Conservation (phyloP, 2,888 invertebrate species). For the Drosophila colorata region DNA sequence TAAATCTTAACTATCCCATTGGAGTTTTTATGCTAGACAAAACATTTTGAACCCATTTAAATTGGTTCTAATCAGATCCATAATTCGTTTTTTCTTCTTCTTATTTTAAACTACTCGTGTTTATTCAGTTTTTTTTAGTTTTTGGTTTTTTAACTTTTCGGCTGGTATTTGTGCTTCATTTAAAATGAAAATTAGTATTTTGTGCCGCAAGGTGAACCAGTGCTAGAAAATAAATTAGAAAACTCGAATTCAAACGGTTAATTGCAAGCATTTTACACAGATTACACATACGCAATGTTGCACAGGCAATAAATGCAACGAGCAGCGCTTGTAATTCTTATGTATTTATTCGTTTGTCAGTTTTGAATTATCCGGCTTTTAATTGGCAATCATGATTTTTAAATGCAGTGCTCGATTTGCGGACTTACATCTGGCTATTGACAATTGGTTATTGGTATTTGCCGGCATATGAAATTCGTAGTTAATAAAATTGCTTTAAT, state of each 20-base stretch:
- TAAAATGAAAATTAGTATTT: slow-evolving; percentile 47
- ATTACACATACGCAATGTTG: slow-evolving; percentile 62
- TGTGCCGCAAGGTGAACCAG: slow-evolving; percentile 23
- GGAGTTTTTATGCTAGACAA: not conserved
- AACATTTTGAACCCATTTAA: slow-evolving; percentile 48
- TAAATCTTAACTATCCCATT: too few relatives aligned
- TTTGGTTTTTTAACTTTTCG: slow-evolving; percentile 25
- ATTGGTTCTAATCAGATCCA: slow-evolving; percentile 37
- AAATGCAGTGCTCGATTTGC: slow-evolving; percentile 4
- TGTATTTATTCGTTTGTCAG: slow-evolving; percentile 39
- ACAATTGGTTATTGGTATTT: not conserved
- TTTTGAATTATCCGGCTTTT: slow-evolving; percentile 24
- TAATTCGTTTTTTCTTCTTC: slow-evolving; percentile 17
- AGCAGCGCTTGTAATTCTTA: slow-evolving; percentile 6
- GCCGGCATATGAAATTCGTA: not conserved
- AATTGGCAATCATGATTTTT: slow-evolving; percentile 28
- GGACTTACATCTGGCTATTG: not conserved
- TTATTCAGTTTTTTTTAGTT: not conserved
- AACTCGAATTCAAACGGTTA: slow-evolving; percentile 44
- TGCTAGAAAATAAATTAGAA: slow-evolving; percentile 60
- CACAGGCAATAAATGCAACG: slow-evolving; percentile 27
- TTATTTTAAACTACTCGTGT: slow-evolving; percentile 19
- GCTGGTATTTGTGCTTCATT: slow-evolving; percentile 51
- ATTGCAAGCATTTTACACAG: slow-evolving; percentile 37
- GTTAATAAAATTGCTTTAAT: not conserved